Base-by-base conservation (phyloP, 2,113 vertebrate species). In the Cryptotis parvus region DNA sequence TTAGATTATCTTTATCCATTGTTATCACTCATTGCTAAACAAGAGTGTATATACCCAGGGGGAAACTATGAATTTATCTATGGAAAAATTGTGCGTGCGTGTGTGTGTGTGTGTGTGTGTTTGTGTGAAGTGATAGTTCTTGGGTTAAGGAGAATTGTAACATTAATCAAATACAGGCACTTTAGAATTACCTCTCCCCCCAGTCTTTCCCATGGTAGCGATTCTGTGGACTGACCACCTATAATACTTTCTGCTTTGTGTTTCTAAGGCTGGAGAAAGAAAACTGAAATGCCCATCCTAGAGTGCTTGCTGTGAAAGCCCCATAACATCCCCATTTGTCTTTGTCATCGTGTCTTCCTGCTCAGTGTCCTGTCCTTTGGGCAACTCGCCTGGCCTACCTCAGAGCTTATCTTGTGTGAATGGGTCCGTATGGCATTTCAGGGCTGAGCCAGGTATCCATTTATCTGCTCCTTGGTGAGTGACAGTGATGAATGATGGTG, bases 401-500 rank as follows among this genome's bases (percentile, higher is more conserved):
- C 41, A 26, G 35, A 52, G 78, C 65, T 61, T 35, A 35, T 61
- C 45, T 80, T 45, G 65, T 66, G 85, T 70, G 31, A 27, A 69
- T 58, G 35, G 73, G 43, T 82, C 75, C 35, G 79, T 29, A n/a
- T n/a, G 31, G 61, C 68, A 76, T 83, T 87, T 90, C 39, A 72
- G 39, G 78, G 8, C 63, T 87, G 27, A 58, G 43, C 8, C 18
- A 41, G 80, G 41, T 82, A 55, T 90, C 82, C 91, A 6, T 89
- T 93, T 86, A 37, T 84, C 76, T 77, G 55, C 65, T 69, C 16
- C 73, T 84, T 92, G 86, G 89, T 89, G 87, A 93, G 89, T 91
- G 87, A 69, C 89, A 80, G 92, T 94, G 89, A 95, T 92, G 69
- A 93, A 89, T 90, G 65, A 81, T 74, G 84, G 65, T 78, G 55